Base-by-base conservation (phyloP, 64 coral and sea anemone species). In the Porites lutea region DNA sequence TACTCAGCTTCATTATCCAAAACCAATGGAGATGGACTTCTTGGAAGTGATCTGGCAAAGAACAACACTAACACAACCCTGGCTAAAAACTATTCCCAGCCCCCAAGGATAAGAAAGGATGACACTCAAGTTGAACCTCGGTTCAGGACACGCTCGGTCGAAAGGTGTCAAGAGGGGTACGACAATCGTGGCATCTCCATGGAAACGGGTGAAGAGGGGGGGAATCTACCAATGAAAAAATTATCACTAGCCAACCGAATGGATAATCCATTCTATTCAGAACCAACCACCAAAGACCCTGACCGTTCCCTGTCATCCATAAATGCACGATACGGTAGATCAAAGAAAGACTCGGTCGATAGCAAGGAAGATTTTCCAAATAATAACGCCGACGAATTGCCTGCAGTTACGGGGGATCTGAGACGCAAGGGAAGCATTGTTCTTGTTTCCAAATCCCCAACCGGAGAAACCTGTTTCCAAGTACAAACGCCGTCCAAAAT, bases 381-480 rank as follows among this genome's bases (percentile, higher is more conserved):
- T 52, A 2, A 16, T 3, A 84, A 84, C 18, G 61, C 81, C 6
- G 68, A 69, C 16, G 60, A 16, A 5, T 83, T 65, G 4, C 80
- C 80, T 15, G 45, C 59, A n/a, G 37, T 83, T 19, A 83, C 66
- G 46, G 80, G 23, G 6, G 79, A 84, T 20, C 0, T 84, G 14
- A 47, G 69, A 54, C 81, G 81, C 1, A 84, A 84, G 47, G 81
- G 81, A 69, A 84, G 81, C 47, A 22, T 69, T 11, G 63, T 84
- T 20, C 81, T 84, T 22, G 81, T 84, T 10, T 69, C 81, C 63
- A 84, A 84, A 52, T 84, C 81, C 16, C 81, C 47, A 68, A 68
- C 81, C 3, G 81, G 81, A 51, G 81, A 84, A 84, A 84, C 81
- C 46, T 84, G 81, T 68, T 84, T 84, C n/a, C 81, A 84, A 52